phyloP scores from a whole-genome alignment of 2,888 invertebrate genomes.

The Eristalinus sepulchralis region DNA sequence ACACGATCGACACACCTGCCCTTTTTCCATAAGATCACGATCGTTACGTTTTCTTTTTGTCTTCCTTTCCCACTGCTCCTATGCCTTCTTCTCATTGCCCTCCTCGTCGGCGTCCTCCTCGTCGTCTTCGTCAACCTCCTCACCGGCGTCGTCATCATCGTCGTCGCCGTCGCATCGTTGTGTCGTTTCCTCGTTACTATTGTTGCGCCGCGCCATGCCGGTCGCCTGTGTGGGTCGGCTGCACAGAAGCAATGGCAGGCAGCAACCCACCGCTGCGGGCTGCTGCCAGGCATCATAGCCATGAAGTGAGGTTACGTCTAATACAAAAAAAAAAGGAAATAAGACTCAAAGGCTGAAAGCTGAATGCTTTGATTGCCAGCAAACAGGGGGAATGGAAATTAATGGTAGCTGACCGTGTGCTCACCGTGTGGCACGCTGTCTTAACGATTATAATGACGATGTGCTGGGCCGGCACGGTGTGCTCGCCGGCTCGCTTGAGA shows the following conservation, averaged over 20 bases:
- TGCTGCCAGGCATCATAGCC: conserved; percentile 56
- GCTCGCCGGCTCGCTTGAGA: background rate
- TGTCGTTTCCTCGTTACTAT: conserved; percentile 38
- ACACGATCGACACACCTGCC: conserved; percentile 82
- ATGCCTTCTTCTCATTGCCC: background rate
- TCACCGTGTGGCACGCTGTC: conserved; percentile 64
- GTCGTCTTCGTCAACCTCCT: background rate
- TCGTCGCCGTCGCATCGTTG: conserved; percentile 14
- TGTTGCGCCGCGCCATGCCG: conserved; percentile 31
- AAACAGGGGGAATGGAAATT: conserved; percentile 55
- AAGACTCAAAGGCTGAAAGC: conserved; percentile 33
- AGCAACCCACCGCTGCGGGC: conserved; percentile 60
- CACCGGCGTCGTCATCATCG: background rate
- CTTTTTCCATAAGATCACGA: conserved; percentile 81
- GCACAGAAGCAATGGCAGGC: conserved; percentile 61
- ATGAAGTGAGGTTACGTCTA: conserved; percentile 42
- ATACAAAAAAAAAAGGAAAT: conserved; percentile 38
- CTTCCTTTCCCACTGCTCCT: conserved; percentile 12
- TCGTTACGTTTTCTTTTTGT: conserved; percentile 72
- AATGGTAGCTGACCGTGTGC: conserved; percentile 65
- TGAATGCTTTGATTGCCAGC: conserved; percentile 46
- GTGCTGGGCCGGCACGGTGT: conserved; percentile 27
- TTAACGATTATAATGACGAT: conserved; percentile 58
- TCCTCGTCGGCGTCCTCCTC: background rate
- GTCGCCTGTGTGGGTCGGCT: conserved; percentile 48